These are phyloP conservation scores for Drosophila colorata DNA, from an alignment of 2,888 invertebrate genomes.

Conservation along the genomic window DNA sequence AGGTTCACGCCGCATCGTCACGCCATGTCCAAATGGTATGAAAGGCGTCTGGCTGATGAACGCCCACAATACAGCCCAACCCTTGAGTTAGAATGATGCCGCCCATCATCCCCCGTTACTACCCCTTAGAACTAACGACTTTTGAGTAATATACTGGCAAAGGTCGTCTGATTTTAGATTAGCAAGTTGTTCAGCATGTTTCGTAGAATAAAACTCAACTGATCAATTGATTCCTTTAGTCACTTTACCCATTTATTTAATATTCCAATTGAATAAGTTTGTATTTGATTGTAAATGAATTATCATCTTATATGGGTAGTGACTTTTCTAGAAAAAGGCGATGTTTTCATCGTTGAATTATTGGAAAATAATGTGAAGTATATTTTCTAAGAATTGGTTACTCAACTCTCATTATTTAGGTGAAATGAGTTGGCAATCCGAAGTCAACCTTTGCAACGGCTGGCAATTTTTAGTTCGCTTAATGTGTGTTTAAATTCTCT, in stretches of 20 bases:
- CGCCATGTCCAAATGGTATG: conserved; percentile 39
- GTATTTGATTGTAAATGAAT: too few relatives aligned
- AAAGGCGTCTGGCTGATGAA: conserved; percentile 11
- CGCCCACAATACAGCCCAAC: conserved; percentile 33
- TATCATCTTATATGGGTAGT: too few relatives aligned
- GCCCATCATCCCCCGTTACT: not conserved
- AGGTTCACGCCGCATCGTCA: conserved; percentile 60
- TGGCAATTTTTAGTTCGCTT: too few relatives aligned
- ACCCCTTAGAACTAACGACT: not conserved
- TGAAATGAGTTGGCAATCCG: too few relatives aligned
- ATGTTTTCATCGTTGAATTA: too few relatives aligned
- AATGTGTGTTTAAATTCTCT: too few relatives aligned
- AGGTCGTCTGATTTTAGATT: not conserved
- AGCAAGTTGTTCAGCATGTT: not conserved
- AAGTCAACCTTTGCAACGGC: too few relatives aligned
- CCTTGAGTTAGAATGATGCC: conserved; percentile 4
- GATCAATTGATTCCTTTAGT: not conserved
- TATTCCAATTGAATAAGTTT: not conserved
- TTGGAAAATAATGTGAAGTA: too few relatives aligned
- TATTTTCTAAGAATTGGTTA: too few relatives aligned
- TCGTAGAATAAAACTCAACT: not conserved
- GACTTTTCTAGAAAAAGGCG: too few relatives aligned
- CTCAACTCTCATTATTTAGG: too few relatives aligned
- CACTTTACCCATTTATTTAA: not conserved
- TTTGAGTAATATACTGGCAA: conserved; percentile 5